A percentile compares a stretch with the other conserved stretches of the same genome.
Conservation (phyloP, 2,113 vertebrate species). For the Alethe castanea region DNA sequence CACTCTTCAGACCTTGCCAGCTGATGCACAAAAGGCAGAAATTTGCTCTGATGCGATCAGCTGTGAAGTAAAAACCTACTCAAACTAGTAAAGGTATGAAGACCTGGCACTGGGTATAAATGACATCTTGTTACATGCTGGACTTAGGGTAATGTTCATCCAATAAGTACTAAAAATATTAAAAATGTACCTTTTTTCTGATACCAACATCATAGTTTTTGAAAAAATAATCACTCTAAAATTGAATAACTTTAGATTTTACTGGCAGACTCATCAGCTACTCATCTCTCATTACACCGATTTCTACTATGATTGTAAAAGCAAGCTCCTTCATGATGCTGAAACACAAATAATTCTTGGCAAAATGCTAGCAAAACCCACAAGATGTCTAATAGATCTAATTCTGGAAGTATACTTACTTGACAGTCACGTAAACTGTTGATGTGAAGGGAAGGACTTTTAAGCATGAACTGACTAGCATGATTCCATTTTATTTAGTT, state of each 20-base stretch:
- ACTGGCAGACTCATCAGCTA: background rate
- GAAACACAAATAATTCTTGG: background rate
- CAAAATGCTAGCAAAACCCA: background rate
- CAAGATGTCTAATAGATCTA: background rate
- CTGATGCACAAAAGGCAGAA: background rate
- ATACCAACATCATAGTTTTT: background rate
- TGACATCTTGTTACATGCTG: background rate
- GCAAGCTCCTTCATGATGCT: background rate
- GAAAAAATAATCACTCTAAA: background rate
- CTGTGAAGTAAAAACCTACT: background rate
- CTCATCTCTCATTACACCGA: background rate
- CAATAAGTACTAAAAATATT: background rate
- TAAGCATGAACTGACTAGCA: background rate
- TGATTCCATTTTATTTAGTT: background rate
- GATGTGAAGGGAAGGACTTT: background rate
- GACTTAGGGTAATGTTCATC: background rate
- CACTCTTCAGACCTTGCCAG: background rate
- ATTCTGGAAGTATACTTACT: background rate
- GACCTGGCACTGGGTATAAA: background rate
- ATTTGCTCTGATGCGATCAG: background rate
- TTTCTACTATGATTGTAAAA: background rate
- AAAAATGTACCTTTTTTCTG: background rate
- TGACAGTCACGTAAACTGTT: background rate
- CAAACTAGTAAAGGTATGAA: background rate
- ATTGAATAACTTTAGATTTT: background rate